Evolutionary conservation across 2,797 vertebrate species (phyloP).

Genomic region (Sebastes hubbsi): DNA sequence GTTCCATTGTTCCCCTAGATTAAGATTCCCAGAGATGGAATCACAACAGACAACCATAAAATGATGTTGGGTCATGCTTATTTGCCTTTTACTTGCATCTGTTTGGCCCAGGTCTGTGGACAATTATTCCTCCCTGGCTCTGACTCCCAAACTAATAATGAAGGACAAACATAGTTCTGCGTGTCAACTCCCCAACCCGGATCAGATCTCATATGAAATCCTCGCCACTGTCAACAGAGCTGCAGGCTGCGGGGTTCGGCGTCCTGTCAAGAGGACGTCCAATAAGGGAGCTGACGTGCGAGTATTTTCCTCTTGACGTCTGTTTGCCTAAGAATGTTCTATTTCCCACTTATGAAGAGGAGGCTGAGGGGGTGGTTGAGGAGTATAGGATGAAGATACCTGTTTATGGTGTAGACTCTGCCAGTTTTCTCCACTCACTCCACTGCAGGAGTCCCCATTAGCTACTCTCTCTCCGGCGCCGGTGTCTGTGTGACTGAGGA

Average conservation of each 20-base stretch:
- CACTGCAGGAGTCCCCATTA: constrained; percentile 68
- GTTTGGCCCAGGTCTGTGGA: constrained; percentile 91
- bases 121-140: constrained; percentile 89
- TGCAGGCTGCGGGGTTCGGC: constrained; percentile 42
- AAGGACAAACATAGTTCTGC: constrained; percentile 94
- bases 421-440: constrained; percentile 59
- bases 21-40: constrained; percentile 90
- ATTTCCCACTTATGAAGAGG: constrained; percentile 41
- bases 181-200: constrained; percentile 90
- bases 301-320: constrained; percentile 45
- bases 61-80: constrained; percentile 90
- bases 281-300: constrained; percentile 27
- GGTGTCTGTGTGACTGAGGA: constrained; percentile 62
- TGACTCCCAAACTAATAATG: constrained; percentile 92
- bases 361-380: constrained; percentile 7
- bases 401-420: constrained; percentile 68
- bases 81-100: constrained; percentile 92
- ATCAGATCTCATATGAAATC: constrained; percentile 94
- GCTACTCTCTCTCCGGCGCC: constrained; percentile 37
- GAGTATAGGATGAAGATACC: constrained; percentile 50
- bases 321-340: constrained; percentile 46
- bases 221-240: constrained; percentile 92
- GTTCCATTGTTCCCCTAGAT: constrained; percentile 91
- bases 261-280: constrained; percentile 57
- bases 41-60: constrained; percentile 93